Evolutionary conservation across 1,140 invertebrate species (phyloP), one percentile per base, ranked within the genome.

Genomic region (Meloidogyne floridensis): DNA sequence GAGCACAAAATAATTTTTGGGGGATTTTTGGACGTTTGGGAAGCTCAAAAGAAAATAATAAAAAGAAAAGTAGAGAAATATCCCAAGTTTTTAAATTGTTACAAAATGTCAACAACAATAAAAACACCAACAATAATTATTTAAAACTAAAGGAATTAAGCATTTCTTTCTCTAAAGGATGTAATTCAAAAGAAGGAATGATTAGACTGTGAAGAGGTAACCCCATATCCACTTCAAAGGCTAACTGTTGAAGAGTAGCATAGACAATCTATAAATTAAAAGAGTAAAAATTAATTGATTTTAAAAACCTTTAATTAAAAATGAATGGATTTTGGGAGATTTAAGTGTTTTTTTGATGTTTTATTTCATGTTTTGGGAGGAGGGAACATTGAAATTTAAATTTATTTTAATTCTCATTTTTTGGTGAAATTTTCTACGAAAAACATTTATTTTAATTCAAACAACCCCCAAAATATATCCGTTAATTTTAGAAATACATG

Each of bases 131-230:
- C 15, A 59, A 59, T 15, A 65, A n/a, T 65, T n/a, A n/a, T 43
- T 76, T 18, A 84, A 83, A 53, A 54, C 47, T 42, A 80, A 90
- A 89, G n/a, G 86, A 89, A 18, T 87, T 75, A 20, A 89, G 82
- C 87, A 89, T 86, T 56, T 89, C 87, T 51, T 77, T 43, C 83
- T 90, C 88, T 42, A 90, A 72, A 20, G 85, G 86, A 83, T 90
- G 88, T 56, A 87, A 77, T 32, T 84, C 42, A 32, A 87, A 86
- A 15, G 75, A 11, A 43, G 87, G 87, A 88, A 99, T 94, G 32
- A 99, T 93, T 6, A 99, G 91, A 74, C 95, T 98, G 92, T 99
- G 97, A 70, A 98, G 92, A 32, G 97, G 97, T 43, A 91, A 90
- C 18, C 97, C 97, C 59, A 65, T 65, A 65, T 65, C 59, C 15